Evolutionary conservation across 2,888 invertebrate genomes (phyloP).

Genomic region (Lasioglossum oenotherae): DNA sequence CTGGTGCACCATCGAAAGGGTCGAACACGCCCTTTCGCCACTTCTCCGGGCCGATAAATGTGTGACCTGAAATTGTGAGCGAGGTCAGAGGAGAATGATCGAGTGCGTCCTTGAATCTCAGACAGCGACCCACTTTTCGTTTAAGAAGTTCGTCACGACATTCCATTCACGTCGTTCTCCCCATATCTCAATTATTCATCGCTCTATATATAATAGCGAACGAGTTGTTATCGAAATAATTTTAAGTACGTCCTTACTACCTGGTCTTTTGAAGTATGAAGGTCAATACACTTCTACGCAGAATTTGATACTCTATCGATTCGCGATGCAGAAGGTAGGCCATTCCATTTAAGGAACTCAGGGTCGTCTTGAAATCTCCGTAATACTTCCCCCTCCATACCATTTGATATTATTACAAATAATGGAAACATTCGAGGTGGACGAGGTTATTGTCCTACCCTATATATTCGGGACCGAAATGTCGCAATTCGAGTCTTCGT

Average conservation of each 20-base stretch:
- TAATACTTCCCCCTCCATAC: too few species aligned
- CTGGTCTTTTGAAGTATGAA: too few species aligned
- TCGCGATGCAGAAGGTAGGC: neutral
- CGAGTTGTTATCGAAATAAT: neutral
- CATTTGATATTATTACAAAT: too few species aligned
- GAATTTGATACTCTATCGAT: neutral
- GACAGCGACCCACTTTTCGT: conserved; percentile 54
- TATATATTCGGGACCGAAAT: too few species aligned
- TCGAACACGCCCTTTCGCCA: conserved; percentile 19
- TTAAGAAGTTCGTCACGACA: conserved; percentile 10
- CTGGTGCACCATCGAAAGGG: conserved; percentile 1
- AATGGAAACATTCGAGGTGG: too few species aligned
- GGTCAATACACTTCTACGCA: too few species aligned
- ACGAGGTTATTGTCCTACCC: neutral
- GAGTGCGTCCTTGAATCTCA: conserved; percentile 58
- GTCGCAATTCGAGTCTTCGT: too few species aligned
- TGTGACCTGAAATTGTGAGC: conserved; percentile 43
- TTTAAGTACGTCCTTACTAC: neutral
- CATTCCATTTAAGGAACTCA: too few species aligned
- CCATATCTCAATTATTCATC: neutral
- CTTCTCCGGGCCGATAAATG: conserved; percentile 34
- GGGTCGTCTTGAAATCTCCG: neutral
- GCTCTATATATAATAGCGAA: neutral
- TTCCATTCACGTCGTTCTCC: conserved; percentile 15
- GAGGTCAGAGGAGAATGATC: conserved; percentile 53